Evolutionary conservation across 2,888 invertebrate genomes (phyloP).

Genomic region (Cheilosia soror): DNA sequence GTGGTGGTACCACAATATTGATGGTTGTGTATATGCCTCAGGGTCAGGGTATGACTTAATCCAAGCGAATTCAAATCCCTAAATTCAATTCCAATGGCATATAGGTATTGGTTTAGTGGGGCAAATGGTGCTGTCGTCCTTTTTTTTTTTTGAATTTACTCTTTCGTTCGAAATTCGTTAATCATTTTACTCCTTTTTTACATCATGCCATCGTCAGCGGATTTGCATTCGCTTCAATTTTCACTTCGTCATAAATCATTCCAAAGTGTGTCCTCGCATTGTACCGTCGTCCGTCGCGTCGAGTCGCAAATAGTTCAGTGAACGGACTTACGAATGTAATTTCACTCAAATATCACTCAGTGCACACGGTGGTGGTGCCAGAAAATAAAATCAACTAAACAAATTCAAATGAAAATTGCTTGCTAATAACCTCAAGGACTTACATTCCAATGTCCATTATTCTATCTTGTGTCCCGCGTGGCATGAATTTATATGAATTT

Average conservation of each 20-base stretch:
- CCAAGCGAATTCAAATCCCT: constrained; percentile 1
- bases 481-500: constrained; percentile 54
- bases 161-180: constrained; percentile 42
- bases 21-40: constrained; percentile 33
- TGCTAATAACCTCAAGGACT: constrained; percentile 31
- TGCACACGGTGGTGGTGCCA: neutral
- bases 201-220: neutral
- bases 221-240: neutral
- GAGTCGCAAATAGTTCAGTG: constrained; percentile 4
- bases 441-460: constrained; percentile 25
- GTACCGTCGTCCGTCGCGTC: too few species aligned
- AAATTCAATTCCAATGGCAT: constrained; percentile 39
- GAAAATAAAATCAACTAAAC: neutral
- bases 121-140: neutral
- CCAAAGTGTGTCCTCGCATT: constrained; percentile 10
- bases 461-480: constrained; percentile 28
- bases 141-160: constrained; percentile 18
- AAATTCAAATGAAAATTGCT: neutral
- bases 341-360: neutral
- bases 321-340: constrained; percentile 10
- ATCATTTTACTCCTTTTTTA: constrained; percentile 36
- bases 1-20: constrained; percentile 27
- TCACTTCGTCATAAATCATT: constrained; percentile 46
- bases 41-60: constrained; percentile 48
- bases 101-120: constrained; percentile 6